Percentiles rank a stretch among this genome's conserved stretches.
Conservation (phyloP, 2,888 invertebrate genomes). For the Dynastes grantii region DNA sequence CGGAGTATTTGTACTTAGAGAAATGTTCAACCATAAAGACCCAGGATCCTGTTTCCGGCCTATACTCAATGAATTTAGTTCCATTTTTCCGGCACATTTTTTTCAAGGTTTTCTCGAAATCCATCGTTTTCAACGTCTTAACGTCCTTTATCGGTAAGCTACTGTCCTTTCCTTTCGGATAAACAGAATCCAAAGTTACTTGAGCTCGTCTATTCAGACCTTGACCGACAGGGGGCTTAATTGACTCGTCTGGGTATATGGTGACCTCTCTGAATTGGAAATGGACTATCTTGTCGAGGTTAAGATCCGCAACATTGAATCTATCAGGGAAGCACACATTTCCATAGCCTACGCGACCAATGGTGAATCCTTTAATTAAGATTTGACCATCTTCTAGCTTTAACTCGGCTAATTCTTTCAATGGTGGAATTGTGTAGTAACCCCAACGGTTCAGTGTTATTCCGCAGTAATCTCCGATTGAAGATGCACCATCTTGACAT, state of each 20-base stretch:
- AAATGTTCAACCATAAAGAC: constrained; percentile 96
- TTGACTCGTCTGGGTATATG: constrained; percentile 92
- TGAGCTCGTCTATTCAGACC: constrained; percentile 93
- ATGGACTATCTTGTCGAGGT: constrained; percentile 91
- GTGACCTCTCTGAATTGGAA: constrained; percentile 96
- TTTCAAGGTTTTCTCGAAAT: constrained; percentile 89
- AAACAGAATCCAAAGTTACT: constrained; percentile 93
- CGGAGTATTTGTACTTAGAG: constrained; percentile 90
- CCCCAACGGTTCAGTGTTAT: constrained; percentile 84
- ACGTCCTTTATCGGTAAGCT: constrained; percentile 86
- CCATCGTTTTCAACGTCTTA: constrained; percentile 82
- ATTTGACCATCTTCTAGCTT: constrained; percentile 85
- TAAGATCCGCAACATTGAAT: constrained; percentile 87
- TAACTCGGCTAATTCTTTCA: constrained; percentile 85
- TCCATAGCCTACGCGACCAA: constrained; percentile 87
- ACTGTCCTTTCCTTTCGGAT: constrained; percentile 91
- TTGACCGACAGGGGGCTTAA: constrained; percentile 89
- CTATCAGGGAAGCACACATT: constrained; percentile 89
- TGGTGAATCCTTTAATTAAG: constrained; percentile 87
- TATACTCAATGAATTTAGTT: constrained; percentile 94
- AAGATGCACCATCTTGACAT: constrained; percentile 53
- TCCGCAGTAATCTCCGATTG: constrained; percentile 78
- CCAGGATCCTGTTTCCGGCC: constrained; percentile 97
- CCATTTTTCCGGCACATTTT: constrained; percentile 89
- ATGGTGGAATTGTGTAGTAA: constrained; percentile 92